A percentile compares a stretch with the other conserved stretches of the same genome.
Evolutionary conservation across 2,113 vertebrate species (phyloP).

Genomic region (Pelusios castaneus): DNA sequence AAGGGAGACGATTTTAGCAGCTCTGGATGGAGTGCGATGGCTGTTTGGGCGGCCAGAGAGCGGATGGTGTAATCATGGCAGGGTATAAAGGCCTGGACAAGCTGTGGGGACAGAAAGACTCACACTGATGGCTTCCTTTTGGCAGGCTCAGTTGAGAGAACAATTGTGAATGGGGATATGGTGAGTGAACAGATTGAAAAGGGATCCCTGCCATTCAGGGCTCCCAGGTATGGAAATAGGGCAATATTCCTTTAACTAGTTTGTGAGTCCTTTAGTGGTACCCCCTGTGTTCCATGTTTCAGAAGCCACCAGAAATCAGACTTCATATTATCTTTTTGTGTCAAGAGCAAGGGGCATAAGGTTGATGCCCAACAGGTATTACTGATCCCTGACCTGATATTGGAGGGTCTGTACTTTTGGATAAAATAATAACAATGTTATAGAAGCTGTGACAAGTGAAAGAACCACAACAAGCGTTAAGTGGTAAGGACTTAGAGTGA

Average conservation of each 20-base stretch:
- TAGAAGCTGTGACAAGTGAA: not conserved
- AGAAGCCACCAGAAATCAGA: not conserved
- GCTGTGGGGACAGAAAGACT: not conserved
- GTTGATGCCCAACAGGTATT: not conserved
- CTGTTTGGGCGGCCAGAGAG: not conserved
- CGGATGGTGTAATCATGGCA: not conserved
- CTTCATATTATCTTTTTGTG: not conserved
- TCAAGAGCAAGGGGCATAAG: not conserved
- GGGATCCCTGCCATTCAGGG: not conserved
- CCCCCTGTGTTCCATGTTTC: rapidly evolving
- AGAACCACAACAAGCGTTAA: not conserved
- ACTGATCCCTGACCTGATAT: not conserved
- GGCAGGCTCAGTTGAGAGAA: rapidly evolving
- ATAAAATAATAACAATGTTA: not conserved
- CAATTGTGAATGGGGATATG: not conserved
- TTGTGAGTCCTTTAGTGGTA: rapidly evolving
- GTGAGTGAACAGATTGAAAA: rapidly evolving
- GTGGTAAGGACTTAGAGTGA: not conserved
- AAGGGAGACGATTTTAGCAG: not conserved
- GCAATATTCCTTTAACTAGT: not conserved
- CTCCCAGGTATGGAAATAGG: not conserved
- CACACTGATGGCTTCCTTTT: not conserved
- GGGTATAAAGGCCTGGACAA: not conserved
- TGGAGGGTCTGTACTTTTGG: not conserved
- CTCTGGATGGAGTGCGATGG: not conserved